Base-by-base conservation (phyloP, 2,797 vertebrate genomes). In the Notolabrus celidotus region DNA sequence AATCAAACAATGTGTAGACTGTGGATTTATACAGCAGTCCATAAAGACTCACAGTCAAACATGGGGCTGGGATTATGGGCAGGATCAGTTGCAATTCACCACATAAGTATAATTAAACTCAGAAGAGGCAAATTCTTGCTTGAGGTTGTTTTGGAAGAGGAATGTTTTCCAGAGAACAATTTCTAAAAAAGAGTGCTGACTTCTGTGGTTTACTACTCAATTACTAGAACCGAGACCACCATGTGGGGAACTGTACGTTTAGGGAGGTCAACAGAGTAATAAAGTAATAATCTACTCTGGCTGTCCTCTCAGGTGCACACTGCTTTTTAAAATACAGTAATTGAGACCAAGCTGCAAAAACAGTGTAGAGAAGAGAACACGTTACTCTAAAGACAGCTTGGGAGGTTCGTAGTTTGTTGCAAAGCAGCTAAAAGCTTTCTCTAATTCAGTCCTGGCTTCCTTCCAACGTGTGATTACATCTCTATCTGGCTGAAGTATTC, bases 81-180 rank as follows among this genome's bases (percentile, higher is more conserved):
- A 43, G 33, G 20, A 43, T 49, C 16, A 43, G 15, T 49, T 51
- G 19, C 9, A 42, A 16, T 31, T 51, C 3, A 67, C 53, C 38
- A 29, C 52, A 42, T 27, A 34, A 25, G 14, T 29, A 11, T 8
- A n/a, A 10, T 51, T 33, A 10, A 63, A 17, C 15, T 31, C 45
- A 16, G 22, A 42, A 43, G 14, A 38, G 45, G 33, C 11, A 19
- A 47, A 23, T 45, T 51, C 19, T 23, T 8, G 12, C 42, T 25
- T 45, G 7, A 53, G 41, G 41, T 27, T 49, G 27, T 43, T 45
- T 45, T 45, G 10, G 16, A 29, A 17, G 51, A 27, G 5, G 12
- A 45, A 22, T 45, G 12, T 39, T 72, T 53, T 27, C 33, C 17
- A 4, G 12, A 56, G 36, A 74, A 19, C 17, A 63, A 31, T 58